phyloP scores from a whole-genome alignment of 2,797 vertebrate genomes.

The Sebastes taczanowskii region DNA sequence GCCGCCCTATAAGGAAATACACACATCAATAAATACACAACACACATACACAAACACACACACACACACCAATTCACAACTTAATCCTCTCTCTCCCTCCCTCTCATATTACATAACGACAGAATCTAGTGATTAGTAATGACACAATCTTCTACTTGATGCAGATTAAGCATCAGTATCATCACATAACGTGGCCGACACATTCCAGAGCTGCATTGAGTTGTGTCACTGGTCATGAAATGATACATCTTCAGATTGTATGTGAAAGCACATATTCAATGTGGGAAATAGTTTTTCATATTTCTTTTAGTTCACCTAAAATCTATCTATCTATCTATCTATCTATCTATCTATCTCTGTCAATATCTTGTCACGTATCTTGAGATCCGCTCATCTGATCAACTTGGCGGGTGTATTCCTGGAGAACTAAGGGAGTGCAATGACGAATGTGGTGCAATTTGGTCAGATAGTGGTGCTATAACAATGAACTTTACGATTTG shows the following conservation, averaged over 20 bases:
- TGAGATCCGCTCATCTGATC: accelerated
- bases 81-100: constrained; percentile 55
- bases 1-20: constrained; percentile 80
- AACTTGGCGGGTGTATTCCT: no score
- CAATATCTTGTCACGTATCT: no score
- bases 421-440: no score
- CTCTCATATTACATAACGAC: constrained; percentile 66
- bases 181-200: constrained; percentile 5
- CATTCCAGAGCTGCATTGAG: background rate
- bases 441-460: no score
- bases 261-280: background rate
- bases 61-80: constrained; percentile 18
- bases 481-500: accelerated
- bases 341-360: background rate
- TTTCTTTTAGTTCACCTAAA: background rate
- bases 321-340: background rate
- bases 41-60: constrained; percentile 1
- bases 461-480: no score
- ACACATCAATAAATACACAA: constrained; percentile 26
- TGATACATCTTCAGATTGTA: no score
- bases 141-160: constrained; percentile 52
- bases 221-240: background rate
- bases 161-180: constrained; percentile 54
- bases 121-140: constrained; percentile 64
- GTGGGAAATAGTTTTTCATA: background rate